These are phyloP conservation scores for Blastobasis adustella DNA, from an alignment of 2,888 invertebrate genomes.

Conservation along the genomic window DNA sequence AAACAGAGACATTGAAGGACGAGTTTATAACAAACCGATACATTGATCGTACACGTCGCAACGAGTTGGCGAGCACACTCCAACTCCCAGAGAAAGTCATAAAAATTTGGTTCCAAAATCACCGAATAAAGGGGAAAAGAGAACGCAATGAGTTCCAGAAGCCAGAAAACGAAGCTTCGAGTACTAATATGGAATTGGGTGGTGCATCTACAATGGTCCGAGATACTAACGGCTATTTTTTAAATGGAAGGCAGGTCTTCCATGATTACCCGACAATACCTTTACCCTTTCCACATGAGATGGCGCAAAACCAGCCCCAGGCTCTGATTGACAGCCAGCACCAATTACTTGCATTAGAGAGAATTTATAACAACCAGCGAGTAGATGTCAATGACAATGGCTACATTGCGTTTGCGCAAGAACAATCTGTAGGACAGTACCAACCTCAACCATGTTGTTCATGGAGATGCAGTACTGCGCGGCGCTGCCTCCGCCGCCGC, in stretches of 20 bases:
- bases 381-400: no score
- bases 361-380: no score
- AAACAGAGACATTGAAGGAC: slow-evolving; percentile 83
- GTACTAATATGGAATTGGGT: slow-evolving; percentile 31
- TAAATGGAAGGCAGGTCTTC: slow-evolving; percentile 24
- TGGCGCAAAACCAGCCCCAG: slow-evolving; percentile 10
- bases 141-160: slow-evolving; percentile 46
- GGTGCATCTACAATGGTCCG: slow-evolving; percentile 23
- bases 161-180: slow-evolving; percentile 37
- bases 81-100: slow-evolving; percentile 62
- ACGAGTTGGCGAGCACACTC: slow-evolving; percentile 65
- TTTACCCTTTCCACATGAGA: slow-evolving; percentile 15
- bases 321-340: slow-evolving; percentile 1
- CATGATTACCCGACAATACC: slow-evolving; percentile 24
- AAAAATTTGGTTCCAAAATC: slow-evolving; percentile 90
- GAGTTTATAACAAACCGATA: slow-evolving; percentile 82
- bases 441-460: no score
- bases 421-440: no score
- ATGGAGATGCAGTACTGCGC: no score
- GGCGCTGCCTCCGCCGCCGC: no score
- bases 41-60: slow-evolving; percentile 81
- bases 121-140: slow-evolving; percentile 84
- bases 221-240: slow-evolving; percentile 29
- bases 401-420: no score
- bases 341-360: no score